Evolutionary conservation across 2,888 invertebrate genomes (phyloP).

Genomic region (Amblyjoppa fuscipennis): DNA sequence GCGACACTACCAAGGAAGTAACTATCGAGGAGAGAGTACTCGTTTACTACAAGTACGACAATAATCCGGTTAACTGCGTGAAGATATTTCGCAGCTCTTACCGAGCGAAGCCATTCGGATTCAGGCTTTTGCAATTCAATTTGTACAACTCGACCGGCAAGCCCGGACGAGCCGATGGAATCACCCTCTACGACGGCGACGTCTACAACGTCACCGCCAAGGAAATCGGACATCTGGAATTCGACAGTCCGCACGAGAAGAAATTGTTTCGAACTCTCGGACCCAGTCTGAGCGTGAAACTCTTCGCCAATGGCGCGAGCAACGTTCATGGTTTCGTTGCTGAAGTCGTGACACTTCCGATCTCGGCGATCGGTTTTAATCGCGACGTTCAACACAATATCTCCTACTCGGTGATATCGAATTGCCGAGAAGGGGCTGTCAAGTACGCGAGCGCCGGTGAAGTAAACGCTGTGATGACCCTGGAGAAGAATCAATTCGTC

Average conservation of each 20-base stretch:
- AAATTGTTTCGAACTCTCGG: conserved; percentile 91
- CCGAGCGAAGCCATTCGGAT: conserved; percentile 94
- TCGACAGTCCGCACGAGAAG: conserved; percentile 90
- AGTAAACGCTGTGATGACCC: conserved; percentile 95
- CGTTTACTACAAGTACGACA: conserved; percentile 98
- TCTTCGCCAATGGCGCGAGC: conserved; percentile 98
- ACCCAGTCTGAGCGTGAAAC: conserved; percentile 94
- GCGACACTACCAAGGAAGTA: conserved; percentile 97
- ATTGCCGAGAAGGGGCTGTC: conserved; percentile 95
- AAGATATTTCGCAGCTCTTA: conserved; percentile 97
- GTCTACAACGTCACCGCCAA: conserved; percentile 94
- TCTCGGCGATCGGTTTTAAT: conserved; percentile 95
- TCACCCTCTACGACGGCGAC: conserved; percentile 96
- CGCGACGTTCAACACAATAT: conserved; percentile 97
- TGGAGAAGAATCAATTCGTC: conserved; percentile 94
- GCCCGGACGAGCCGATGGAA: conserved; percentile 93
- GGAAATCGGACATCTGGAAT: conserved; percentile 90
- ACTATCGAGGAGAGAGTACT: conserved; percentile 95
- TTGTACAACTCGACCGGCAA: conserved; percentile 94
- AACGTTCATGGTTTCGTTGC: conserved; percentile 98
- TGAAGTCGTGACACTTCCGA: conserved; percentile 97
- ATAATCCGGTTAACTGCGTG: conserved; percentile 97
- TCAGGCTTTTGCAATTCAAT: conserved; percentile 95
- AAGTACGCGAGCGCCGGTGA: conserved; percentile 97
- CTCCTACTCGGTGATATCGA: conserved; percentile 91